These are phyloP conservation scores for Hyles euphorbiae DNA, from an alignment of 1,140 invertebrate species.

Conservation along the genomic window DNA sequence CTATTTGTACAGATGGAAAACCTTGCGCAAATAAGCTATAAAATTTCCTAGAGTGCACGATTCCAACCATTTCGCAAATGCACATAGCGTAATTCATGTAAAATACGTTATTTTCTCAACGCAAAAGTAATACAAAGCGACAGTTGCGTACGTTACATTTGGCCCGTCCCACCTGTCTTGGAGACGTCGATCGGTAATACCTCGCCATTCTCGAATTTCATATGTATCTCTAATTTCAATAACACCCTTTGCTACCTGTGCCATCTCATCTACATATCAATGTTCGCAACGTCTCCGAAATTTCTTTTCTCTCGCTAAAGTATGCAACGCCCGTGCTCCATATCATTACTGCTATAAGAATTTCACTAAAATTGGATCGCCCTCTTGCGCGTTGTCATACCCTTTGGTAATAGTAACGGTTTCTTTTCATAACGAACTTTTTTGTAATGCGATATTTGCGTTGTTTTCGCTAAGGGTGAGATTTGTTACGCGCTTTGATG, in stretches of 20 bases:
- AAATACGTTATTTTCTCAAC: constrained; percentile 19
- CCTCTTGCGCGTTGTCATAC: constrained; percentile 55
- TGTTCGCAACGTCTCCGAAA: constrained; percentile 58
- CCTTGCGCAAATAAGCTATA: constrained; percentile 14
- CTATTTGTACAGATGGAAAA: constrained; percentile 8
- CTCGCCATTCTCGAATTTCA: constrained; percentile 58
- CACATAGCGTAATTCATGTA: constrained; percentile 15
- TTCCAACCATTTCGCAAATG: constrained; percentile 17
- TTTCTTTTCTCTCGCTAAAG: constrained; percentile 65
- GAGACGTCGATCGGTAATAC: constrained; percentile 35
- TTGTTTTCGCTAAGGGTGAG: constrained; percentile 64
- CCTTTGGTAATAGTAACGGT: constrained; percentile 68
- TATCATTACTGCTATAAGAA: constrained; percentile 58
- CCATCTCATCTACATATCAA: constrained; percentile 71
- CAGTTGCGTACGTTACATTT: constrained; percentile 8
- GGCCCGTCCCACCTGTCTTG: constrained; percentile 36
- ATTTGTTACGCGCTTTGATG: constrained; percentile 50
- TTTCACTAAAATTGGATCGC: constrained; percentile 65
- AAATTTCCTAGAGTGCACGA: constrained; percentile 10
- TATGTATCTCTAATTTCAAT: constrained; percentile 72
- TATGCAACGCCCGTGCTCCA: constrained; percentile 64
- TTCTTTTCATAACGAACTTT: constrained; percentile 69
- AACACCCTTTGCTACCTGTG: constrained; percentile 63
- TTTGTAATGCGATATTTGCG: constrained; percentile 67
- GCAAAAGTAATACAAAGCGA: constrained; percentile 9